Evolutionary conservation across 2,797 vertebrate species (phyloP), one percentile per base, ranked within the genome.

Genomic region (Muraenolepis orangiensis): DNA sequence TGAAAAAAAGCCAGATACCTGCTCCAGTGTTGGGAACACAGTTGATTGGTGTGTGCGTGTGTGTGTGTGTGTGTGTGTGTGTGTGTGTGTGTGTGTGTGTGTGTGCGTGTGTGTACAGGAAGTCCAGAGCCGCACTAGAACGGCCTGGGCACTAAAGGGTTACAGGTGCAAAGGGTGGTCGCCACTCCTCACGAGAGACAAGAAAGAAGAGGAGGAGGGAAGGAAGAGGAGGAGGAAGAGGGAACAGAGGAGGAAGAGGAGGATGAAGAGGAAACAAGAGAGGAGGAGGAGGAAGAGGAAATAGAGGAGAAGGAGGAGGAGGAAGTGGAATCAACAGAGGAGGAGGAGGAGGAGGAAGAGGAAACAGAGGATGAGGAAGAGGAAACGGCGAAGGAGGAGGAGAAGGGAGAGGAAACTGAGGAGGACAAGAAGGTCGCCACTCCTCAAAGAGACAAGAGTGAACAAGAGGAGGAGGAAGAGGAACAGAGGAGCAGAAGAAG

Each of bases 91-190:
- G 40, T 42, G 71, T 51, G 70, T 72, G 70, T 57, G 40, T 72
- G 70, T 72, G 70, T 72, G 40, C 14, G 46, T 51, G 28, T 51
- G 46, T 51, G 46, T 51, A 38, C 85, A 81, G 82, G 80, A 84
- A 79, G 80, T 79, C 76, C 79, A 75, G 72, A 69, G 81, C 87
- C 85, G 77, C 82, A 91, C 82, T 90, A 92, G 88, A 93, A 91
- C 87, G 74, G 84, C 91, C 90, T 91, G 84, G 91, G 91, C 91
- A 92, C 89, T 92, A 93, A 91, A 94, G 92, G 92, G 92, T 94
- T 93, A 94, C 84, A 91, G 91, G 91, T 93, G 90, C 90, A 89
- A 86, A 91, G 85, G 87, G 88, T 92, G 91, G 91, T 91, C 90
- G 84, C 91, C 88, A 91, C 89, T 88, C 92, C 87, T 84, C 90